phyloP scores from a whole-genome alignment of 2,113 vertebrate species.

The Cochlearius cochlearius region DNA sequence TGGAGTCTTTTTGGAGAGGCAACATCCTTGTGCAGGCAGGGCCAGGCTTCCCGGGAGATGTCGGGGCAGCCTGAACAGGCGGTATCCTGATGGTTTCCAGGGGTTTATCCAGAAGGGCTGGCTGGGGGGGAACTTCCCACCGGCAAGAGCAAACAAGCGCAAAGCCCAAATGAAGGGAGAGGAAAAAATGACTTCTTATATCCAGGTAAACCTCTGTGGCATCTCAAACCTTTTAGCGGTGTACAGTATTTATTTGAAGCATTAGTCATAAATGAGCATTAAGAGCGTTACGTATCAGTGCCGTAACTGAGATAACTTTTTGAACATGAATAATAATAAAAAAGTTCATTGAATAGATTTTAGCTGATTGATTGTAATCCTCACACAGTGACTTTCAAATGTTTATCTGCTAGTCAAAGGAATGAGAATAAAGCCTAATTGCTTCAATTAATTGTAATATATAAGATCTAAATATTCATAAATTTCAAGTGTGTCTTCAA shows the following conservation, averaged over 20 bases:
- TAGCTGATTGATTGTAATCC: background rate
- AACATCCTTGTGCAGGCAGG: background rate
- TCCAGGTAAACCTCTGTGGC: background rate
- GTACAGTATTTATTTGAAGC: background rate
- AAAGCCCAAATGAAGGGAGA: background rate
- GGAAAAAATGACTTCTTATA: background rate
- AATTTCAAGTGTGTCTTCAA: background rate
- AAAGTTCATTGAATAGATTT: background rate
- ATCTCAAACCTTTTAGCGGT: background rate
- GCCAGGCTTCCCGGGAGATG: background rate
- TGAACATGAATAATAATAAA: background rate
- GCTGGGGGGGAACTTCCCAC: background rate
- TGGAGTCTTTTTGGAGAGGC: background rate
- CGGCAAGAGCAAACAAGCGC: background rate
- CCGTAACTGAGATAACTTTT: background rate
- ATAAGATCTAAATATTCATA: background rate
- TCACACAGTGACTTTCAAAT: background rate
- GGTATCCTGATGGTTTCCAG: background rate
- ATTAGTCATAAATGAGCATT: background rate
- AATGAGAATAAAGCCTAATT: background rate
- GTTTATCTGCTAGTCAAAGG: background rate
- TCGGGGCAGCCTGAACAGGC: rapidly evolving
- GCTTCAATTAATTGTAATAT: background rate
- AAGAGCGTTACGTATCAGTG: rapidly evolving
- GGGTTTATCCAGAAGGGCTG: background rate